phyloP scores from a whole-genome alignment of 1,140 invertebrate species.

The Brachionus sp. region DNA sequence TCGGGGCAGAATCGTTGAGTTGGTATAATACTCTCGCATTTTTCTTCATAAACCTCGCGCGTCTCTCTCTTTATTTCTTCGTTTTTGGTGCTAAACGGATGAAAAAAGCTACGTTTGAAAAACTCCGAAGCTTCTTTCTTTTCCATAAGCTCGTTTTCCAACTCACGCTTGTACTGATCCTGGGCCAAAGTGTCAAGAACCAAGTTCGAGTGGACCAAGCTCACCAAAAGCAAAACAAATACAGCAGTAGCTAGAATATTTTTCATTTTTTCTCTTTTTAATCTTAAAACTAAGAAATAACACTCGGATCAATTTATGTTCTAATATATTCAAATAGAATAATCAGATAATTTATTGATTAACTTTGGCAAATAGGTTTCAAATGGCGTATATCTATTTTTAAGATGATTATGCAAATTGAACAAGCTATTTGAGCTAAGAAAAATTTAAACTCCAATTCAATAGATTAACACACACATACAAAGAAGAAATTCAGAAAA shows the following conservation, averaged over 20 bases:
- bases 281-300: neutral
- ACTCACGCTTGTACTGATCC: neutral
- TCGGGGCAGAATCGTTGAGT: constrained; percentile 25
- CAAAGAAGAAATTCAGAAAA: neutral
- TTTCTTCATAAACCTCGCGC: constrained; percentile 39
- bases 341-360: constrained; percentile 11
- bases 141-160: constrained; percentile 26
- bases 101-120: constrained; percentile 40
- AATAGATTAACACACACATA: neutral
- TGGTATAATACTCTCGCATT: constrained; percentile 8
- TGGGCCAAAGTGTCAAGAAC: neutral
- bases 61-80: constrained; percentile 45
- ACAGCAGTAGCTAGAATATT: neutral
- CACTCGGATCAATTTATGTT: constrained; percentile 6
- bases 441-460: neutral
- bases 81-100: constrained; percentile 25
- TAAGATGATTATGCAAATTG: neutral
- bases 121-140: constrained; percentile 25
- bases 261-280: neutral
- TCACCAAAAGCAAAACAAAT: neutral
- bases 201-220: neutral
- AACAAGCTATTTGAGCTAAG: neutral
- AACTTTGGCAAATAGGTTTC: neutral
- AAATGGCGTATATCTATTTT: neutral
- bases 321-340: neutral